Percentiles rank a stretch among this genome's conserved stretches.
Evolutionary conservation across 2,113 vertebrate species (phyloP).

Genomic region (Galemys pyrenaicus): DNA sequence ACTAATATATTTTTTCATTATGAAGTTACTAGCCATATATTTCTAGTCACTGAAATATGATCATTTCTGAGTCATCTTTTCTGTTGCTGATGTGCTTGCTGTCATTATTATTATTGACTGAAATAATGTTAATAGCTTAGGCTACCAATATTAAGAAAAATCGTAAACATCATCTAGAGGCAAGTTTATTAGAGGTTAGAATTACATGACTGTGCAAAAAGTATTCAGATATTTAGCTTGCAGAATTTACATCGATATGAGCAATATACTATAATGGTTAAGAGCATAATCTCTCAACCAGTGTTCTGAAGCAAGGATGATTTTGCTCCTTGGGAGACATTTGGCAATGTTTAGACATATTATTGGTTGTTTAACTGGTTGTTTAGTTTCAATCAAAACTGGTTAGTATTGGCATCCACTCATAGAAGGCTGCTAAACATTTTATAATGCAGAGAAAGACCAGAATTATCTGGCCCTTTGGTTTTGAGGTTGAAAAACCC

Average conservation of each 20-base stretch:
- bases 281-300: background rate
- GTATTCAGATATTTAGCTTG: slow-evolving; percentile 5
- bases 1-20: background rate
- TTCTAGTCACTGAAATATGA: slow-evolving; percentile 29
- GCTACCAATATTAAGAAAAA: background rate
- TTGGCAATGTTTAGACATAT: background rate
- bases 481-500: background rate
- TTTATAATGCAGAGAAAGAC: background rate
- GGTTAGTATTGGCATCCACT: background rate
- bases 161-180: background rate
- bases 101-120: background rate
- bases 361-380: no score
- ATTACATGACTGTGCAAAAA: background rate
- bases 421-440: background rate
- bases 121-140: slow-evolving; percentile 31
- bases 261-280: background rate
- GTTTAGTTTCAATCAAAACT: no score
- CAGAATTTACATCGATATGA: background rate
- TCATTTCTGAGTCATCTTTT: slow-evolving; percentile 24
- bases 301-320: background rate
- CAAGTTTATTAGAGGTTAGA: slow-evolving; percentile 8
- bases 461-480: background rate
- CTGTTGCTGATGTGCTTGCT: background rate
- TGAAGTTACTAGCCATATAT: background rate
- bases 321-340: background rate